Evolutionary conservation across 1,140 invertebrate species (phyloP), one percentile per base, ranked within the genome.

Genomic region (Drosophila malerkotliana): DNA sequence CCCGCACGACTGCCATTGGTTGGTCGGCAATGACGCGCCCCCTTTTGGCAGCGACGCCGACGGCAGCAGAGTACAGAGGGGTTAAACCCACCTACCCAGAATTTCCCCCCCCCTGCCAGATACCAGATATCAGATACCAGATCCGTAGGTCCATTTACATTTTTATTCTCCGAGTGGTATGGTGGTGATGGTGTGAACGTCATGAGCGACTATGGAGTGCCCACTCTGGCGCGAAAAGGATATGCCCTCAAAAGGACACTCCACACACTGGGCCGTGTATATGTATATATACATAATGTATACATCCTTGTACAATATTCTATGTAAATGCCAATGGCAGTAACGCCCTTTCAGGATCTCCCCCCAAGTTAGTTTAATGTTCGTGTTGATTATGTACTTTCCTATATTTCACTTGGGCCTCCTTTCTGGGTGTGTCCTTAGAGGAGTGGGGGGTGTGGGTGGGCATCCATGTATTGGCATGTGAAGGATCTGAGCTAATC

Each of bases 301-400:
- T 60, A 24, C 15, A 61, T 44, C 30, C 52, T 51, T 12, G 30
- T 26, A 21, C 21, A 21, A 21, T 21, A 21, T 21, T 21, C 21
- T 21, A 49, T 10, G 21, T 45, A 30, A 14, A 28, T 37, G 39
- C 14, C 26, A 34, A 47, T 34, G 8, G 14, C 32, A 75, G 62
- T 54, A 58, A 26, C 26, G 10, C 18, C 30, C n/a, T 14, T 14
- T 15, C 18, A 15, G 41, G 41, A 45, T 45, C 18, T 6, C 26
- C 77, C 26, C 6, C 80, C 63, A 72, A 74, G 57, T 83, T 75
- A 72, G 78, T 67, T 53, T 87, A 88, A 82, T 88, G 83, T 64
- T 64, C 84, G 69, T 82, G 84, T 87, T 87, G 83, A 88, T 87
- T 83, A 82, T 87, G 78, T 81, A 57, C 60, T 54, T 55, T 71